Evolutionary conservation across 2,113 vertebrate genomes (phyloP), one percentile per base, ranked within the genome.

Genomic region (Larimichthys polyactis): DNA sequence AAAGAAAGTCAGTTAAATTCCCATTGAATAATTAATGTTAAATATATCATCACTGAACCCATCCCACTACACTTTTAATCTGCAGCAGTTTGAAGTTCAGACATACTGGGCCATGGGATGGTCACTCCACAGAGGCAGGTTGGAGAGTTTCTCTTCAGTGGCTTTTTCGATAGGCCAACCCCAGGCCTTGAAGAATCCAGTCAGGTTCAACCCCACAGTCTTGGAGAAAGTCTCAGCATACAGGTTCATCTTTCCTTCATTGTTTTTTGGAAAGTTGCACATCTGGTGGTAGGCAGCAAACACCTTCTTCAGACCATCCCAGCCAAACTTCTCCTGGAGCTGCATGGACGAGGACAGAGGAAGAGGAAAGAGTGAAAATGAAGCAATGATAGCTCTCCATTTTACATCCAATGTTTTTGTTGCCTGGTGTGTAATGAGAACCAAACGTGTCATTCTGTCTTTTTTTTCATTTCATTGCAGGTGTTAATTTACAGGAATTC

Each of bases 281-380:
- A 95, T 92, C 1, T 57, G 71, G 63, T 96, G 93, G 71, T 96
- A 96, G 14, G 94, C 83, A 43, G 92, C 87, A 86, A 97, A 96
- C 46, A 96, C 92, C 19, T 88, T 81, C 67, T 78, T 96, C 17
- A 95, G 95, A 8, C 94, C 90, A 44, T 96, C 95, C 96, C 95
- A 97, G 48, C 94, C 96, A 88, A 97, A 97, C 64, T 75, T 90
- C 0, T 96, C 95, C 85, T 96, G 94, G 46, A 97, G 83, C 95
- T 97, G 55, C 24, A 79, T 70, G 40, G 48, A 71, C 59, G 49
- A 4, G 80, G 17, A 20, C 11, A 73, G 0, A 64, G n/a, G 40
- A n/a, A 19, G 7, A 69, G n/a, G 1, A 4, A 16, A 11, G 15
- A 7, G 5, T 29, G 19, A 27, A 27, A 58, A 12, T 8, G 36